These are phyloP conservation scores for Mus minutoides DNA, from an alignment of 2,797 vertebrate genomes.

Conservation along the genomic window DNA sequence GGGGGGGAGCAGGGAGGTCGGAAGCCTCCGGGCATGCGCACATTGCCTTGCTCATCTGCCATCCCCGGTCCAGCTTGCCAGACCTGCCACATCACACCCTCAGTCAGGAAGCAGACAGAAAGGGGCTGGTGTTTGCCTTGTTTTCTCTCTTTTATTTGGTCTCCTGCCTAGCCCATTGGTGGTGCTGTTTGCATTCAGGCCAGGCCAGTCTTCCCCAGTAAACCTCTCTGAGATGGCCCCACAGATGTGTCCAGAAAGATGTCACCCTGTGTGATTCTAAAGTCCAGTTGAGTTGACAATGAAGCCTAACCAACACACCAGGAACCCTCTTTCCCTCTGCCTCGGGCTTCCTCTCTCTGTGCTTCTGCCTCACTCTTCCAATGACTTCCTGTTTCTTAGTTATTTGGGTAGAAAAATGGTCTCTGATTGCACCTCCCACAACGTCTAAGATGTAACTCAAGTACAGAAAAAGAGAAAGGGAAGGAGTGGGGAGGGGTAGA, in stretches of 20 bases:
- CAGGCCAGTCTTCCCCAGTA: neutral
- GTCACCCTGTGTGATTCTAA: neutral
- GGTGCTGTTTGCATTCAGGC: neutral
- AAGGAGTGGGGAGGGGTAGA: rapidly evolving
- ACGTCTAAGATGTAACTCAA: neutral
- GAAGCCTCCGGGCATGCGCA: too few relatives aligned
- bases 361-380: neutral
- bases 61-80: neutral
- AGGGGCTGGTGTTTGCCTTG: neutral
- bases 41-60: neutral
- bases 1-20: too few relatives aligned
- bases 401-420: neutral
- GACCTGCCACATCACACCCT: neutral
- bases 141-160: neutral
- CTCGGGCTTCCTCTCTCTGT: too few relatives aligned
- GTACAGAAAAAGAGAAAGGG: neutral
- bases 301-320: neutral
- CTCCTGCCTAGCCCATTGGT: neutral
- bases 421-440: neutral
- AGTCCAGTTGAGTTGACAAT: neutral
- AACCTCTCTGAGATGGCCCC: neutral
- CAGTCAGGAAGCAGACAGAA: neutral
- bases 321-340: neutral
- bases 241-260: neutral
- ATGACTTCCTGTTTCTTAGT: neutral